Conservation (phyloP, 2,113 vertebrate genomes). For the Vulpes lagopus region DNA sequence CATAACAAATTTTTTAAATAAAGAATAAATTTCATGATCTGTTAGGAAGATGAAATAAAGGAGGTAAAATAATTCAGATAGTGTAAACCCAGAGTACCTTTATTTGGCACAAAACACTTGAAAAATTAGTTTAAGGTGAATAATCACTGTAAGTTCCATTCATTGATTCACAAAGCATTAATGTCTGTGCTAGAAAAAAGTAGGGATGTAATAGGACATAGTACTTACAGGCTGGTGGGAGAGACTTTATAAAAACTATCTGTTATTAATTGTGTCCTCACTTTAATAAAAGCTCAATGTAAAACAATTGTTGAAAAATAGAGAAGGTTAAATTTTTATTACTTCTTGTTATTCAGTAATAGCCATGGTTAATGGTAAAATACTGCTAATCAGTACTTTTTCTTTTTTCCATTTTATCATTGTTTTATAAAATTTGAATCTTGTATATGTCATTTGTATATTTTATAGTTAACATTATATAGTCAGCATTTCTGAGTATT, state of each 20-base stretch:
- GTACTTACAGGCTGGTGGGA: neutral
- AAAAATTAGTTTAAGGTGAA: neutral
- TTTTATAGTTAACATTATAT: neutral
- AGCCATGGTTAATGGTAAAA: neutral
- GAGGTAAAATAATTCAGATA: neutral
- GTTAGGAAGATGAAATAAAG: neutral
- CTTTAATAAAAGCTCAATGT: conserved; percentile 32
- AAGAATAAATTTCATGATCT: neutral
- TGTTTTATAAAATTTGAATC: neutral
- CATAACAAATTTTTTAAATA: neutral
- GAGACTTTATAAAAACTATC: neutral
- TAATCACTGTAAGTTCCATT: neutral
- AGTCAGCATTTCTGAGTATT: neutral
- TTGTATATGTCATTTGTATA: neutral
- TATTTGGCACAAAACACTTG: neutral
- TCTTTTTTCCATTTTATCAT: neutral
- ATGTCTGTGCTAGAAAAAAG: neutral
- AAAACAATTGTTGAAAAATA: conserved; percentile 27
- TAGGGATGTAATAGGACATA: neutral
- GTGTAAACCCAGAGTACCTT: neutral
- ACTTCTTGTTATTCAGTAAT: neutral
- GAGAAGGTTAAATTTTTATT: neutral
- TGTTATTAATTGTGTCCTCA: neutral
- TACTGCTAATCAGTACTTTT: neutral
- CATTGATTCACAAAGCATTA: neutral